These are phyloP conservation scores for Drosophila virilis DNA, from an alignment of 1,140 invertebrate species.

Conservation along the genomic window DNA sequence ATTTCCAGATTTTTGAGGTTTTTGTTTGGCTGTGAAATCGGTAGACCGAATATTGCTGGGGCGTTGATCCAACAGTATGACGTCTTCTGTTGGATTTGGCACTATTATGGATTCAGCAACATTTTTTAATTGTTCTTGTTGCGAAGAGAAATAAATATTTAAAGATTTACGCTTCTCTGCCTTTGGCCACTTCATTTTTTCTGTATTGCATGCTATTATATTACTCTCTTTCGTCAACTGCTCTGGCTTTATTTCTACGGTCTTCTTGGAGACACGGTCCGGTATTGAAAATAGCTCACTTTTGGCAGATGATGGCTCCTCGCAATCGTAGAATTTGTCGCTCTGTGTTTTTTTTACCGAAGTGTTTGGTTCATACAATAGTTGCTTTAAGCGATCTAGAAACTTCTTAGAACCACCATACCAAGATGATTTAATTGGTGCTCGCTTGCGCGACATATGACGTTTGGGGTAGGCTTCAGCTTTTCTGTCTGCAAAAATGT, in stretches of 20 bases:
- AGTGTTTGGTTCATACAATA: background rate
- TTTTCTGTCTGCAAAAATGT: background rate
- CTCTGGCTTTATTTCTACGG: background rate
- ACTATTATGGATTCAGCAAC: background rate
- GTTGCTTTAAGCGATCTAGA: background rate
- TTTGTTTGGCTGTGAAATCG: background rate
- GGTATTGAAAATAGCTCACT: background rate
- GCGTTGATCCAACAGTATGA: too few species aligned
- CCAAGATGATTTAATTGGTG: background rate
- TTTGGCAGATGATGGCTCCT: background rate
- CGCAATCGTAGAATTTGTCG: background rate
- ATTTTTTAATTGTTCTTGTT: background rate
- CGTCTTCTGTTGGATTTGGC: background rate
- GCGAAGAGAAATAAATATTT: background rate
- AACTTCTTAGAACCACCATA: background rate
- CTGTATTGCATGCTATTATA: background rate
- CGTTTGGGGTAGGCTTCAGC: background rate
- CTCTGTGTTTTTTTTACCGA: background rate
- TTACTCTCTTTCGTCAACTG: background rate
- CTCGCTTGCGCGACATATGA: background rate
- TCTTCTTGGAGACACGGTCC: background rate
- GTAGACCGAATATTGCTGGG: too few species aligned
- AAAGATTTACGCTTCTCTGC: background rate
- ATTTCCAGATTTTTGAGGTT: too few species aligned
- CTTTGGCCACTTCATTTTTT: background rate